A percentile compares a stretch with the other conserved stretches of the same genome.
These are phyloP conservation scores for Polyploca ridens DNA, from an alignment of 2,888 invertebrate genomes.

Conservation along the genomic window DNA sequence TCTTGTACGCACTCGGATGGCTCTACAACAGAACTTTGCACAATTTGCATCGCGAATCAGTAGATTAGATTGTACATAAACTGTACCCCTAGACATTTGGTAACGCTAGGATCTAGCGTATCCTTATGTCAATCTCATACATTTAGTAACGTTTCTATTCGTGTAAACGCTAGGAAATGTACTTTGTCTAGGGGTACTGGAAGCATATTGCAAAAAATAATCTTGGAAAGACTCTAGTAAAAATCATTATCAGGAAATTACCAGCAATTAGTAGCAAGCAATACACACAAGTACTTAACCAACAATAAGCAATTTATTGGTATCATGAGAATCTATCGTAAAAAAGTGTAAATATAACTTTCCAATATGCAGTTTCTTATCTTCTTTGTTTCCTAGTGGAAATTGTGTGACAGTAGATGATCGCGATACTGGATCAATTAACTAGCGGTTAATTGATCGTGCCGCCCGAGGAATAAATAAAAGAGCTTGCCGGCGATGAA, in stretches of 20 bases:
- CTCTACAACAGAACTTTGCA: no score
- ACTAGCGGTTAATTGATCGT: conserved; percentile 28
- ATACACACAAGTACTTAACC: not conserved
- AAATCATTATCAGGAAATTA: no score
- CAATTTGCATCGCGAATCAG: no score
- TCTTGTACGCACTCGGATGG: not conserved
- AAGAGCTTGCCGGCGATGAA: conserved; percentile 20
- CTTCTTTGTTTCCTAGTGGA: conserved; percentile 23
- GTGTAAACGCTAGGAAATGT: no score
- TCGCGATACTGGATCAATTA: conserved; percentile 38
- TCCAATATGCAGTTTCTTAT: conserved; percentile 6
- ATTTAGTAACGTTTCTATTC: no score
- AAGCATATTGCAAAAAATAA: no score
- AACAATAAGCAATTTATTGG: conserved; percentile 2
- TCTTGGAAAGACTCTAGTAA: no score
- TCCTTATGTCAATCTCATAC: no score
- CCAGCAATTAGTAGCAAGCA: not conserved
- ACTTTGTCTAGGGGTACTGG: no score
- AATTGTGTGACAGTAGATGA: conserved; percentile 25
- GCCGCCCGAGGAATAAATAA: conserved; percentile 24
- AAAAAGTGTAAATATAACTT: conserved; percentile 8
- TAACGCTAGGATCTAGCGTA: no score
- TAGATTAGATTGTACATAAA: no score
- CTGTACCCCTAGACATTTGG: no score
- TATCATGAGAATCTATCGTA: not conserved